Evolutionary conservation across 1,140 invertebrate species (phyloP), one percentile per base, ranked within the genome.

Genomic region (Steinernema feltiae): DNA sequence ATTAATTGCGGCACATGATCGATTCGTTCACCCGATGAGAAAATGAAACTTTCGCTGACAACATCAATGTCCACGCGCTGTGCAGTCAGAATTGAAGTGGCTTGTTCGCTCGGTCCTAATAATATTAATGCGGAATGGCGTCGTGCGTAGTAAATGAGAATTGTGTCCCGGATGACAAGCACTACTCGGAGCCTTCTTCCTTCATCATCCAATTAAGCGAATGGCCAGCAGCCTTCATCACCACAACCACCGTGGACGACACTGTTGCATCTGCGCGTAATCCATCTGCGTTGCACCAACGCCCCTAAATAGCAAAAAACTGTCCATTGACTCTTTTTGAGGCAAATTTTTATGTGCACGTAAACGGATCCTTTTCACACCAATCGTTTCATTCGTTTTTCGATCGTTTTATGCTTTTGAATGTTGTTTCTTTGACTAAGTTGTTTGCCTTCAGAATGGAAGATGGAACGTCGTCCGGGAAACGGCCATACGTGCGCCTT

Each of bases 401-500:
- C n/a, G n/a, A n/a, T n/a, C n/a, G n/a, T n/a, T n/a, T n/a, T n/a
- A n/a, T n/a, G n/a, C n/a, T n/a, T n/a, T n/a, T n/a, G n/a, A n/a
- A n/a, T n/a, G n/a, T n/a, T n/a, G n/a, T n/a, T n/a, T n/a, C n/a
- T n/a, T n/a, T n/a, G n/a, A n/a, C n/a, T 18, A 41, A 7, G 35
- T 30, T 15, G 3, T 69, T 75, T 69, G 72, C 24, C 81, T 85
- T 78, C 78, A 85, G 84, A 74, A 85, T 85, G 84, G 84, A 80
- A 48, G 83, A 84, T 69, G 78, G 71, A 31, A 74, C 76, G 1
- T 76, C 77, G 32, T 75, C 78, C 31, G 77, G 77, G 30, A 78
- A 82, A 63, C 76, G 84, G 24, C 83, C 84, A 7, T 85, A 85
- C 75, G 79, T 85, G 46, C 83, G 84, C 27, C 71, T 85, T 30